These are phyloP conservation scores for Lordiphosa fenestrarum DNA, from an alignment of 2,888 invertebrate genomes.

Conservation along the genomic window DNA sequence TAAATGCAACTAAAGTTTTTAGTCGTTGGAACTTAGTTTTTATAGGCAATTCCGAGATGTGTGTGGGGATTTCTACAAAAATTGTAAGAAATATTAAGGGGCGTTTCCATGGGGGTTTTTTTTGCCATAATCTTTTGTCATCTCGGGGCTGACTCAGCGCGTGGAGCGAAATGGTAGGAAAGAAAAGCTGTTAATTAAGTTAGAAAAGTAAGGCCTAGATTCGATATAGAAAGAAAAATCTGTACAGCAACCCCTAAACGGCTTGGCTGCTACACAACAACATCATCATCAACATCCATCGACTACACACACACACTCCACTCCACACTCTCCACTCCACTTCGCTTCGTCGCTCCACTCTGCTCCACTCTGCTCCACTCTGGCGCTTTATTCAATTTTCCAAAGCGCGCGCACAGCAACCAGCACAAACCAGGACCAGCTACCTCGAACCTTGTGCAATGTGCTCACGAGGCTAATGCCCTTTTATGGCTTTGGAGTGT, in stretches of 20 bases:
- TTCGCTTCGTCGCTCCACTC: constrained; percentile 11
- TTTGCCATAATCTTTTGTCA: no score
- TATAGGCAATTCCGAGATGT: no score
- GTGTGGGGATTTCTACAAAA: no score
- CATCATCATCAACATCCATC: constrained; percentile 25
- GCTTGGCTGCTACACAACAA: constrained; percentile 33
- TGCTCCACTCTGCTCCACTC: constrained; percentile 10
- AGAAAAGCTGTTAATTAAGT: constrained; percentile 2
- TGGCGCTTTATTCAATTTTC: constrained; percentile 63
- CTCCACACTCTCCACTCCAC: constrained; percentile 23
- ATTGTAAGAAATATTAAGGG: no score
- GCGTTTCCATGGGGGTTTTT: no score
- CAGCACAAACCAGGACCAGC: neutral
- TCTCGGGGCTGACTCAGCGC: no score
- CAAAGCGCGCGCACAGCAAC: constrained; percentile 42
- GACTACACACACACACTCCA: constrained; percentile 16
- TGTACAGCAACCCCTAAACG: constrained; percentile 62
- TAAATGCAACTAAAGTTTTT: neutral
- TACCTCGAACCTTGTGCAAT: constrained; percentile 26
- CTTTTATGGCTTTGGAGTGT: constrained; percentile 70
- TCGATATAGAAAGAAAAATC: neutral
- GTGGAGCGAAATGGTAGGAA: no score
- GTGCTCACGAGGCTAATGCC: constrained; percentile 65
- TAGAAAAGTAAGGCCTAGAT: constrained; percentile 35
- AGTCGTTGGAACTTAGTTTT: neutral